Conservation (phyloP, 2,797 vertebrate species). For the Arrhamphus sclerolepis region DNA sequence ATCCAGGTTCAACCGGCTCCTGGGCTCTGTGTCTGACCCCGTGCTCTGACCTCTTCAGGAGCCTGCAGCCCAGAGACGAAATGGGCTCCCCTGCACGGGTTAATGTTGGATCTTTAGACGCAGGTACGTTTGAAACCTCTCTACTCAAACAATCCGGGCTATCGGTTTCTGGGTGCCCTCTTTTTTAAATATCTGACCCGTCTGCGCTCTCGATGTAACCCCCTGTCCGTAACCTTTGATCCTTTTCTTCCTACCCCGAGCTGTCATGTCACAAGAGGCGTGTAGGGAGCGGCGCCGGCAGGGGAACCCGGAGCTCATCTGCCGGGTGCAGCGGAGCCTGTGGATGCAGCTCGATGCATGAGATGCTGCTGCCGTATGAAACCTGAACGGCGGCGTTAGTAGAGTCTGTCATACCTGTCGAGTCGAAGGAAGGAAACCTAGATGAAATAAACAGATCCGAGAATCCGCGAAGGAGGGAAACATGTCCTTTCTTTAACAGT, state of each 20-base stretch:
- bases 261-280: slow-evolving; percentile 82
- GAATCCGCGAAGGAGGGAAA: slow-evolving; percentile 37
- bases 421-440: slow-evolving; percentile 40
- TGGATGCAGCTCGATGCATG: slow-evolving; percentile 59
- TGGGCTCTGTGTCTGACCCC: slow-evolving; percentile 23
- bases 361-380: slow-evolving; percentile 39
- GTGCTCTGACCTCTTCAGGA: slow-evolving; percentile 30
- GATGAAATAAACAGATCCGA: slow-evolving; percentile 28
- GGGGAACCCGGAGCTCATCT: slow-evolving; percentile 61
- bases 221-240: slow-evolving; percentile 69
- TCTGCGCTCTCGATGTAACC: slow-evolving; percentile 34
- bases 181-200: slow-evolving; percentile 39
- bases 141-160: slow-evolving; percentile 11
- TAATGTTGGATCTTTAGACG: slow-evolving; percentile 14
- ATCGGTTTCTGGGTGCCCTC: slow-evolving; percentile 28
- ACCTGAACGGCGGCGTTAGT: slow-evolving; percentile 43
- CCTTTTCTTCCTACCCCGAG: slow-evolving; percentile 77
- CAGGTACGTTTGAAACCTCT: slow-evolving; percentile 15
- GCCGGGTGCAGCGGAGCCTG: slow-evolving; percentile 58
- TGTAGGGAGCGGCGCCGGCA: slow-evolving; percentile 63
- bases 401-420: slow-evolving; percentile 57
- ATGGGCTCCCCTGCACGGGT: background rate
- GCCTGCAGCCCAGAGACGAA: slow-evolving; percentile 21
- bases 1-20: slow-evolving; percentile 8
- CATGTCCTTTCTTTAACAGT: slow-evolving; percentile 23